These are phyloP conservation scores for Tragulus kanchil DNA, from an alignment of 2,113 vertebrate species.

Conservation along the genomic window DNA sequence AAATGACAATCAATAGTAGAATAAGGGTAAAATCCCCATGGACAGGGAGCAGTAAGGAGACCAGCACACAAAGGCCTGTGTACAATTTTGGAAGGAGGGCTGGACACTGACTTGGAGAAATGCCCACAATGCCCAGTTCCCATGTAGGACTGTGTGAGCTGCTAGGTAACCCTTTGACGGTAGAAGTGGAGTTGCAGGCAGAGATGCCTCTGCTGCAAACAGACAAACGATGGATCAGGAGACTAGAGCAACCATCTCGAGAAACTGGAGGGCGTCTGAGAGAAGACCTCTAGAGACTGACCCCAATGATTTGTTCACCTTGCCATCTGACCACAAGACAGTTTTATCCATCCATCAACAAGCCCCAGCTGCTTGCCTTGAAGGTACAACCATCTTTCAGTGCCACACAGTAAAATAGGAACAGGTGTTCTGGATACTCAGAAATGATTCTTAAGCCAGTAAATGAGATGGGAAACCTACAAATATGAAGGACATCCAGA, in stretches of 20 bases:
- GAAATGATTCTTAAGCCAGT: background rate
- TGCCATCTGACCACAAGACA: background rate
- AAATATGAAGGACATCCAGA: background rate
- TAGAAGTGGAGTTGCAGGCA: rapidly evolving
- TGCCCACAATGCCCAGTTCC: background rate
- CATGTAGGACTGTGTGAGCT: rapidly evolving
- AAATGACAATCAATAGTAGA: background rate
- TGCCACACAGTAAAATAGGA: background rate
- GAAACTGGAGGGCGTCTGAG: background rate
- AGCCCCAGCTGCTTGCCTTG: background rate
- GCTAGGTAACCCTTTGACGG: background rate
- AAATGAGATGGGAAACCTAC: background rate
- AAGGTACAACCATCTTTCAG: background rate
- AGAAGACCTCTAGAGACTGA: background rate
- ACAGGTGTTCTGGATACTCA: background rate
- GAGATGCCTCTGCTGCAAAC: background rate
- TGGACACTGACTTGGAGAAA: background rate
- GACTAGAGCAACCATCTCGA: background rate
- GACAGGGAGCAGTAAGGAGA: background rate
- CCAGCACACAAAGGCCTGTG: background rate
- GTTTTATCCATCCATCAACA: background rate
- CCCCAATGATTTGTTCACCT: background rate
- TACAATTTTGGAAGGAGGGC: background rate
- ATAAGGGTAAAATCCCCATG: background rate
- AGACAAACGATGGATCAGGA: background rate